phyloP scores from a whole-genome alignment of 2,797 vertebrate species.

The Scolopax bukidnonensis region DNA sequence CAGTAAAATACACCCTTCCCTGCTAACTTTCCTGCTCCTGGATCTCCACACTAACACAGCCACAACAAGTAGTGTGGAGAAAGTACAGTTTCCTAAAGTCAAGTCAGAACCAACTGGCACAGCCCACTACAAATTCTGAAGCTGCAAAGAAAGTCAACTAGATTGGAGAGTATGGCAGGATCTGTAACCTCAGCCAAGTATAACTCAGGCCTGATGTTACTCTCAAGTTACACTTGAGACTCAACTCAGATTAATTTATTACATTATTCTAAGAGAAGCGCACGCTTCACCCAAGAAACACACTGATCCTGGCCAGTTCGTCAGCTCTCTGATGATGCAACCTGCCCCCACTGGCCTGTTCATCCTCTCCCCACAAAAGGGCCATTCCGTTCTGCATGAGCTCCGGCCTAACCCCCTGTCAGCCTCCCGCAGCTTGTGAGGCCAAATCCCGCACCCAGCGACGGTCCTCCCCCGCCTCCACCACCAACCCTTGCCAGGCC shows the following conservation, averaged over 20 bases:
- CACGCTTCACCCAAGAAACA: rapidly evolving
- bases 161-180: rapidly evolving
- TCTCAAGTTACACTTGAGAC: rapidly evolving
- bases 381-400: rapidly evolving
- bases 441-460: rapidly evolving
- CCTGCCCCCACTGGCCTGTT: rapidly evolving
- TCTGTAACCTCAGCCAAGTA: rapidly evolving
- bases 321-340: rapidly evolving
- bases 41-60: background rate
- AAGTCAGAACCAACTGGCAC: rapidly evolving
- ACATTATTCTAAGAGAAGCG: rapidly evolving
- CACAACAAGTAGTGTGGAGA: rapidly evolving
- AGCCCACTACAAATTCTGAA: too few relatives aligned
- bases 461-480: rapidly evolving
- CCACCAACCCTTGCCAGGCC: rapidly evolving
- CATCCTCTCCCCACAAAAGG: rapidly evolving
- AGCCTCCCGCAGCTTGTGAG: rapidly evolving
- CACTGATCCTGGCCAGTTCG: rapidly evolving
- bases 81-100: background rate
- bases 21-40: background rate
- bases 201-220: rapidly evolving
- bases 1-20: background rate
- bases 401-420: rapidly evolving
- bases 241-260: rapidly evolving
- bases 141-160: rapidly evolving